Evolutionary conservation across 2,113 vertebrate species (phyloP).

Genomic region (Ammodytes marinus): DNA sequence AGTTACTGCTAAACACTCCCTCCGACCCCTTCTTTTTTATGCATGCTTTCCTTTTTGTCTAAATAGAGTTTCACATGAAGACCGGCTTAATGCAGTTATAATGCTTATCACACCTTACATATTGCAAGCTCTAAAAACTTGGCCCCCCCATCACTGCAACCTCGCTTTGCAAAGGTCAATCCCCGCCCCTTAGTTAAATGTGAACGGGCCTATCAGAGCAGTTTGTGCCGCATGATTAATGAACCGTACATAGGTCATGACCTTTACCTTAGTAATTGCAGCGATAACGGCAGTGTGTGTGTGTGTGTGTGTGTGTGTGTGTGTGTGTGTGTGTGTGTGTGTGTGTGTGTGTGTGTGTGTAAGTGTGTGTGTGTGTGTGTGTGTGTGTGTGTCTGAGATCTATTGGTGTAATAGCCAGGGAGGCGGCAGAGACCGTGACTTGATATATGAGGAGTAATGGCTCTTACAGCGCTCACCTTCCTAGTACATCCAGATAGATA

Average conservation of each 20-base stretch:
- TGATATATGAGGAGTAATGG: constrained; percentile 72
- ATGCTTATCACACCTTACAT: constrained; percentile 7
- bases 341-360: constrained; percentile 14
- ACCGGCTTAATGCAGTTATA: not conserved
- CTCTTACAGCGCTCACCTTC: constrained; percentile 47
- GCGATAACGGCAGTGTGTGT: constrained; percentile 51
- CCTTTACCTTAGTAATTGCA: constrained; percentile 65
- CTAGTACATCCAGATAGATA: constrained; percentile 62
- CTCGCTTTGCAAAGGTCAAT: constrained; percentile 66
- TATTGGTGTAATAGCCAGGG: constrained; percentile 54
- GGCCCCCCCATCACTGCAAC: not conserved
- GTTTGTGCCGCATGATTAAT: constrained; percentile 66
- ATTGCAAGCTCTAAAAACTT: not conserved
- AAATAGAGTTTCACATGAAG: not conserved
- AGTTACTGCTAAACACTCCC: not conserved
- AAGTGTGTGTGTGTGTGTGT: constrained; percentile 29
- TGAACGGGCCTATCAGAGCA: constrained; percentile 58
- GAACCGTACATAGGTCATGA: constrained; percentile 65
- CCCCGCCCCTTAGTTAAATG: constrained; percentile 57
- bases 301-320: constrained; percentile 20
- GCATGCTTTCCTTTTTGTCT: constrained; percentile 7
- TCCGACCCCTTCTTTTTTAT: not conserved
- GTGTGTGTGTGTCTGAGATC: constrained; percentile 29
- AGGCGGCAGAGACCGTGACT: constrained; percentile 40
- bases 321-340: constrained; percentile 27